Percentiles rank a stretch among this genome's conserved stretches.
Evolutionary conservation across 2,888 invertebrate genomes (phyloP).

Genomic region (Folsomia candida): DNA sequence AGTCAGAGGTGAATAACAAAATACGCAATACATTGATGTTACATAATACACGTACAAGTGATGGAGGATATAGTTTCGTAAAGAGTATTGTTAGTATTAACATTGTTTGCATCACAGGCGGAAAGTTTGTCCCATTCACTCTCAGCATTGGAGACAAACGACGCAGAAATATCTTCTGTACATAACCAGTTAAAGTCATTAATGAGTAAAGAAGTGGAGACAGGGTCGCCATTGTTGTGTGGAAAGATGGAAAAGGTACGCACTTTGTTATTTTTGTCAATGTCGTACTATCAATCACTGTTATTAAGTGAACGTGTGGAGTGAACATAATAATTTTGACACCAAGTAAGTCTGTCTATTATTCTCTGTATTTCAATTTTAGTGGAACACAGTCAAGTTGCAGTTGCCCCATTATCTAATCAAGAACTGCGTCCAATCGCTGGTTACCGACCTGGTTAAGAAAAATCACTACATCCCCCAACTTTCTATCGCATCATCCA

Average conservation of each 20-base stretch:
- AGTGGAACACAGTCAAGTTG: constrained; percentile 90
- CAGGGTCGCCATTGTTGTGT: constrained; percentile 28
- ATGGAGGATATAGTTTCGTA: neutral
- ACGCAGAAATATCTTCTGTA: constrained; percentile 40
- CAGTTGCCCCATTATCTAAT: constrained; percentile 75
- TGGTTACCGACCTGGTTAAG: constrained; percentile 77
- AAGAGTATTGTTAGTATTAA: neutral
- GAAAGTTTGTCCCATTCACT: constrained; percentile 48
- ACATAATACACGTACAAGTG: neutral
- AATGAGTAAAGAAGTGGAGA: constrained; percentile 37
- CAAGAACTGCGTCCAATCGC: constrained; percentile 73
- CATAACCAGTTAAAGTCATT: constrained; percentile 44
- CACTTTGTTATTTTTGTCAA: neutral
- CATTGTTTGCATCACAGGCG: constrained; percentile 33
- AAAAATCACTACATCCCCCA: constrained; percentile 81
- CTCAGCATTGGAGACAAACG: constrained; percentile 39
- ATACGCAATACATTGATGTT: constrained; percentile 5
- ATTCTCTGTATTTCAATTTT: constrained; percentile 7
- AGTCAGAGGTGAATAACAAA: constrained; percentile 69
- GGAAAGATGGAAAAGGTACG: constrained; percentile 48
- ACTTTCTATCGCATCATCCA: constrained; percentile 82
- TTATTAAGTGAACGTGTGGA: too few species aligned
- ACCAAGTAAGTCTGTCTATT: too few species aligned
- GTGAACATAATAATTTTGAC: too few species aligned
- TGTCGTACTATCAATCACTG: too few species aligned